Base-by-base conservation (phyloP, 2,797 vertebrate genomes). In the Cuniculus paca region DNA sequence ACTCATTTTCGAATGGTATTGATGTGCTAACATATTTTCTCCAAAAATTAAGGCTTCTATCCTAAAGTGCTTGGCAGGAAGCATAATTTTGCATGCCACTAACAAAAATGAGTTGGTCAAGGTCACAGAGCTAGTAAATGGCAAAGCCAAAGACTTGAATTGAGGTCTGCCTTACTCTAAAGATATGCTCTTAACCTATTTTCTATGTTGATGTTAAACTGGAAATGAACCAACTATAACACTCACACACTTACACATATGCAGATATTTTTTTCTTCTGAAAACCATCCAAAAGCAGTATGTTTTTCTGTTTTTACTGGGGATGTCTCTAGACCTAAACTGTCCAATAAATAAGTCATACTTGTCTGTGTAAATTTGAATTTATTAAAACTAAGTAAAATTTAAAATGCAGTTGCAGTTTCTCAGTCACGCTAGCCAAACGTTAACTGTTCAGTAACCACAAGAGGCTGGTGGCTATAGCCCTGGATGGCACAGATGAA, bases 61-160 rank as follows among this genome's bases (percentile, higher is more conserved):
- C n/a, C 82, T 91, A 60, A 93, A 22, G 12, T 77, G 20, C 83
- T 88, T 96, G 96, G 58, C 79, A 96, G 58, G n/a, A 74, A 85
- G 36, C 52, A 19, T 48, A 77, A 54, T n/a, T 80, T 84, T 74
- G 10, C 5, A 77, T 87, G 58, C 61, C 63, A 93, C 13, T 72
- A 91, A 84, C 72, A 87, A 85, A 74, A 90, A 72, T 50, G 58
- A 74, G 50, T 75, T 86, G 79, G 36, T 96, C 79, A 91, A 97
- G 83, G 75, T 95, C 83, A 56, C n/a, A 61, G n/a, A 77, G 13
- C 58, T 80, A 63, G 42, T 75, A 70, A 81, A 54, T 39, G 34
- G 36, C 72, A 91, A 14, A 95, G 86, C 56, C 93, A 94, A 94
- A 94, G 34, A 52, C 20, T 65, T 19, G 65, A 22, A 48, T 6